Evolutionary conservation across 2,797 vertebrate species (phyloP).

Genomic region (Australoheros facetus): DNA sequence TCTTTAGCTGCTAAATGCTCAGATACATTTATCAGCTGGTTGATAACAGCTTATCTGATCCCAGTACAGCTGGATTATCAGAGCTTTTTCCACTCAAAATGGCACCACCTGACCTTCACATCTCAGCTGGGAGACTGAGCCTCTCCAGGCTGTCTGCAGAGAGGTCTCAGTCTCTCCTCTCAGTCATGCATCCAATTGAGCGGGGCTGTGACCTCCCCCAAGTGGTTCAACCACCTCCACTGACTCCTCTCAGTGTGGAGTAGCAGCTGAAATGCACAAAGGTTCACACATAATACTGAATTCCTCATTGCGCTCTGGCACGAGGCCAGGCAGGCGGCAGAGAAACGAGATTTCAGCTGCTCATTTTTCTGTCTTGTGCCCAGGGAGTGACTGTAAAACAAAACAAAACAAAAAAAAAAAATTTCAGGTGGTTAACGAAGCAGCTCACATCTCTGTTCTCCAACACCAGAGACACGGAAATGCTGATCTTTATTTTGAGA

Average conservation of each 20-base stretch:
- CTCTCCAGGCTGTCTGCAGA: background rate
- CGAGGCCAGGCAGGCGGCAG: slow-evolving; percentile 7
- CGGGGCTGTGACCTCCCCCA: slow-evolving; percentile 10
- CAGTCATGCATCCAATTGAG: slow-evolving; percentile 9
- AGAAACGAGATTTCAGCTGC: background rate
- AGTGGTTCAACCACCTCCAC: slow-evolving; percentile 11
- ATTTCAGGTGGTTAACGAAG: background rate
- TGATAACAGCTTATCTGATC: background rate
- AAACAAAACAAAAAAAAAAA: background rate
- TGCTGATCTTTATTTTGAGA: background rate
- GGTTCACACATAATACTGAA: background rate
- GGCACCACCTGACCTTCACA: slow-evolving; percentile 4
- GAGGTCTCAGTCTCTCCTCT: background rate
- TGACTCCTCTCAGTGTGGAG: slow-evolving; percentile 10
- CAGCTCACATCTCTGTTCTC: background rate
- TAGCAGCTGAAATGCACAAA: slow-evolving; percentile 22
- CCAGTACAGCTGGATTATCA: background rate
- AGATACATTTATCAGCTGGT: background rate
- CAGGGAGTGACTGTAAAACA: background rate
- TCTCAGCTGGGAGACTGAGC: background rate
- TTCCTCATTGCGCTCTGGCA: background rate
- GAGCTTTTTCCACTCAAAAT: background rate
- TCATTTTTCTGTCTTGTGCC: slow-evolving; percentile 4
- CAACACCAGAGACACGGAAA: background rate
- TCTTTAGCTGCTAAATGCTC: background rate